phyloP scores from a whole-genome alignment of 2,797 vertebrate genomes.

The Hyperoplus immaculatus region DNA sequence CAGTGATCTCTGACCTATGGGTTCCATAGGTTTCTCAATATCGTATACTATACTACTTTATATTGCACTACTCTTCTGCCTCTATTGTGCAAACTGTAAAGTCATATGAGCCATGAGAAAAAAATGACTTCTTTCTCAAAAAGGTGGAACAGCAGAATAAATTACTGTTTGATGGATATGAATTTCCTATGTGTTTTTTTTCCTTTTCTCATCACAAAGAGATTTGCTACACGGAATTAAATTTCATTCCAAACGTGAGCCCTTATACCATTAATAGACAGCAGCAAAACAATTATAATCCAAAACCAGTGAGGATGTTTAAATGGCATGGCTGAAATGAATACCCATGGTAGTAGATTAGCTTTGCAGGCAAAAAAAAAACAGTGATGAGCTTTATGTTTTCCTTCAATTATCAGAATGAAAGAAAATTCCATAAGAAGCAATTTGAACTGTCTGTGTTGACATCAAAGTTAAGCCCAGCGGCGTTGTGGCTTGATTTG shows the following conservation, averaged over 20 bases:
- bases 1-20: conserved; percentile 32
- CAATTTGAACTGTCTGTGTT: conserved; percentile 35
- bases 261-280: conserved; percentile 64
- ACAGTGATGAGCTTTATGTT: conserved; percentile 26
- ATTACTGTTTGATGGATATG: conserved; percentile 64
- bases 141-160: conserved; percentile 48
- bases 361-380: conserved; percentile 44
- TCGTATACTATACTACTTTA: conserved; percentile 4
- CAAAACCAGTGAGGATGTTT: conserved; percentile 51
- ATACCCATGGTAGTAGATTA: conserved; percentile 64
- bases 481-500: conserved; percentile 45
- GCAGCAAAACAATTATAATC: conserved; percentile 72
- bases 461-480: conserved; percentile 39
- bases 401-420: conserved; percentile 55
- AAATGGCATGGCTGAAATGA: conserved; percentile 65
- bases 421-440: conserved; percentile 41
- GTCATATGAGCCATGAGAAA: conserved; percentile 43
- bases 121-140: conserved; percentile 46
- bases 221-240: conserved; percentile 66
- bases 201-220: conserved; percentile 49
- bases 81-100: conserved; percentile 41
- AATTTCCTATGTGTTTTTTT: conserved; percentile 64
- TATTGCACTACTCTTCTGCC: not conserved
- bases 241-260: conserved; percentile 76
- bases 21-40: conserved; percentile 18